Evolutionary conservation across 2,888 invertebrate genomes (phyloP), one percentile per base, ranked within the genome.

Genomic region (Ectropis crepuscularia): DNA sequence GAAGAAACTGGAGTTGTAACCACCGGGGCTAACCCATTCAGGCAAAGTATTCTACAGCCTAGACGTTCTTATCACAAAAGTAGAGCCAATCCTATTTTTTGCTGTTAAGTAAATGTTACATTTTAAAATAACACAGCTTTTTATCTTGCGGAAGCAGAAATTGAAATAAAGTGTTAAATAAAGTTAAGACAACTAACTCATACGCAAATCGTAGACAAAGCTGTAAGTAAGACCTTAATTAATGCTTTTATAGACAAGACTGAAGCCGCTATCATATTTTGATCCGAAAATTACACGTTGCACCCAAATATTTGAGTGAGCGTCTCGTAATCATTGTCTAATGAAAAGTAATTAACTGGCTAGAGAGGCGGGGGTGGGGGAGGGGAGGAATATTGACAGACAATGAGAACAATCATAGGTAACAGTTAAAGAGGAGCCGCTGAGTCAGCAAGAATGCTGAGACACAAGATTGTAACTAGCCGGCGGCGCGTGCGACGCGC

Each of bases 271-370:
- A 60, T 67, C 60, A 67, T 50, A 61, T 53, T 68, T 63, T 69
- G 67, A 71, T 72, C 66, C 59, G 63, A 67, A 71, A 69, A 71
- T 69, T 71, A 68, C 71, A 72, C 63, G 68, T 71, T 70, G 62
- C 64, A 62, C 64, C 68, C 61, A 73, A 74, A 74, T 67, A 74
- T 74, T 74, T 72, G 61, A 68, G 46, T 61, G 67, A 60, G 57
- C 50, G 61, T 53, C 55, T 65, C 48, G 64, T 61, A 68, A 66
- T 71, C 67, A 69, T 71, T 53, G 64, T 91, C 86, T 92, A 91
- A 92, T 91, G 89, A 90, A 91, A 92, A 90, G 88, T 92, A 91
- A 92, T 92, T 92, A 92, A 90, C 88, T 82, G 82, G 72, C 72
- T 78, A 75, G 67, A 72, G 62, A 63, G 48, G 60, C 65, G 65